Percentiles rank a stretch among this genome's conserved stretches.
Evolutionary conservation across 2,797 vertebrate species (phyloP).

Genomic region (Anguilla megastoma): DNA sequence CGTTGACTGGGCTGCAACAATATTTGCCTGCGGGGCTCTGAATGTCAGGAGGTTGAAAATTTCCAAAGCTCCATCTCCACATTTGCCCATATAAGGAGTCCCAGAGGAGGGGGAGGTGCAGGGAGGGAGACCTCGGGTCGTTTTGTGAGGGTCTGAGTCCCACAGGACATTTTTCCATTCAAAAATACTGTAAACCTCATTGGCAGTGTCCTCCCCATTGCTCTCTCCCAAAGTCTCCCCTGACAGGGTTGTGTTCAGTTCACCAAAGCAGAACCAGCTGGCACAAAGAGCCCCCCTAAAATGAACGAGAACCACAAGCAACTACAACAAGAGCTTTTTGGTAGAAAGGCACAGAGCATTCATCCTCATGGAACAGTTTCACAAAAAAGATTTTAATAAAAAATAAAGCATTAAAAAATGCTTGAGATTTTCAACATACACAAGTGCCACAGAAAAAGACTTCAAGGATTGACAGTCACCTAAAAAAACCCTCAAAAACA

Average conservation of each 20-base stretch:
- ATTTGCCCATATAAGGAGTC: constrained; percentile 72
- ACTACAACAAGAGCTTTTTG: not conserved
- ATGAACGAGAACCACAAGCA: not conserved
- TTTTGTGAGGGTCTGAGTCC: constrained; percentile 66
- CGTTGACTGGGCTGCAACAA: constrained; percentile 56
- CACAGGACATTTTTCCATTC: constrained; percentile 71
- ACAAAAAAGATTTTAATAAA: not conserved
- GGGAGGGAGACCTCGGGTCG: constrained; percentile 53
- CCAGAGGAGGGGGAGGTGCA: constrained; percentile 51
- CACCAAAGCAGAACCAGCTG: constrained; percentile 35
- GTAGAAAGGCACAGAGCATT: not conserved
- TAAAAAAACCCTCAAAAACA: not conserved
- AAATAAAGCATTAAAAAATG: not conserved
- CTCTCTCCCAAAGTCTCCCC: constrained; percentile 50
- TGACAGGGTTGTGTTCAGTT: constrained; percentile 38
- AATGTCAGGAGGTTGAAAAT: constrained; percentile 62
- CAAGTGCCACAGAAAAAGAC: not conserved
- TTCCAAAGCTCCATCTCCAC: constrained; percentile 64
- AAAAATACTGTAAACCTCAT: constrained; percentile 67
- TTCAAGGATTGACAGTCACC: not conserved
- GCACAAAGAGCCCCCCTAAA: constrained; percentile 38
- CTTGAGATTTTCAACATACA: not conserved
- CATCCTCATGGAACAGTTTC: not conserved
- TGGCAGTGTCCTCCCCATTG: constrained; percentile 63
- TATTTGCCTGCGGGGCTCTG: constrained; percentile 62